phyloP scores from a whole-genome alignment of 2,113 vertebrate genomes.

The Cromileptes altivelis region DNA sequence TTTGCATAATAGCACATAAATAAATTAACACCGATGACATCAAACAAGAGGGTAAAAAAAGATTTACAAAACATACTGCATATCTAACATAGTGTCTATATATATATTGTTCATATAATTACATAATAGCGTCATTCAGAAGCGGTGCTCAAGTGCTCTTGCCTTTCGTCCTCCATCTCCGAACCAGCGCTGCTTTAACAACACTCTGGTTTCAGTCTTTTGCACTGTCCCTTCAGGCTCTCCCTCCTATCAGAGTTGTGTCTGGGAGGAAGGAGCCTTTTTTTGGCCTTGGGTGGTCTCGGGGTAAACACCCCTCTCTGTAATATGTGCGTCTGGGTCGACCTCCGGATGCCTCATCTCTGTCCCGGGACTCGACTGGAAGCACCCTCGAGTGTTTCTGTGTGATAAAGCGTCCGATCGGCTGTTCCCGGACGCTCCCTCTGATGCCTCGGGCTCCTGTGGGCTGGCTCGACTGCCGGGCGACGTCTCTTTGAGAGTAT shows the following conservation, averaged over 20 bases:
- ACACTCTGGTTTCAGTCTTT: slow-evolving; percentile 36
- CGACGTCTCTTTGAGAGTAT: slow-evolving; percentile 35
- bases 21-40: slow-evolving; percentile 82
- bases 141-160: slow-evolving; percentile 75
- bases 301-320: slow-evolving; percentile 44
- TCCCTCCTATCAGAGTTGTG: slow-evolving; percentile 67
- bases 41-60: slow-evolving; percentile 80
- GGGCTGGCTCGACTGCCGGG: slow-evolving; percentile 20
- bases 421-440: slow-evolving; percentile 15
- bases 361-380: slow-evolving; percentile 5
- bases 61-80: slow-evolving; percentile 84
- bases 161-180: slow-evolving; percentile 36
- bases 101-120: slow-evolving; percentile 78
- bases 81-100: slow-evolving; percentile 79
- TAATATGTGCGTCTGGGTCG: slow-evolving; percentile 25
- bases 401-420: slow-evolving; percentile 8
- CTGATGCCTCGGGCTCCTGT: slow-evolving; percentile 60
- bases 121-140: slow-evolving; percentile 78
- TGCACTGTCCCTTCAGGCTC: slow-evolving; percentile 70
- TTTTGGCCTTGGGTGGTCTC: slow-evolving; percentile 64
- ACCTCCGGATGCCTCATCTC: slow-evolving; percentile 26
- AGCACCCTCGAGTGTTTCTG: slow-evolving; percentile 31
- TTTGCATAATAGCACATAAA: slow-evolving; percentile 83
- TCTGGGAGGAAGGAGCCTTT: slow-evolving; percentile 64
- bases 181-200: slow-evolving; percentile 24